Evolutionary conservation across 2,888 invertebrate species (phyloP), one percentile per base, ranked within the genome.

Genomic region (Trisateles emortualis): DNA sequence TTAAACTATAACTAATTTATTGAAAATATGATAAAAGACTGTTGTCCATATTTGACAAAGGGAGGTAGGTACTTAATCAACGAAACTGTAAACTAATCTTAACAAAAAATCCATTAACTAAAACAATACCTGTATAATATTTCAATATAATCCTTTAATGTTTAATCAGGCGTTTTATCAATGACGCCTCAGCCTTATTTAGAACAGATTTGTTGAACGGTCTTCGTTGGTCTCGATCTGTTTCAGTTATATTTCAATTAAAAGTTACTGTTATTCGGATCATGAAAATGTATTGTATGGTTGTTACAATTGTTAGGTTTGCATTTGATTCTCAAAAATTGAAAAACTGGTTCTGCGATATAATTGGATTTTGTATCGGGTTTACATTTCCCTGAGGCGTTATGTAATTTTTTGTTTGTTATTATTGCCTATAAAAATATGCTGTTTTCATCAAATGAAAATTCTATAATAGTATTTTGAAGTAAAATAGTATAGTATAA

Each of bases 161-260:
- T 19, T 19, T 5, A 19, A 19, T 42, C 11, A 22, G n/a, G 36
- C 9, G n/a, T 9, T 10, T 3, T 14, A 16, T 5, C 32, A 39
- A 3, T 22, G 3, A n/a, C 9, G 32, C 47, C 39, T 2, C 14
- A 9, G 11, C 30, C 14, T 45, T 38, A 38, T 4, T 4, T 2
- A 22, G 6, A 43, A 45, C 10, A 24, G 22, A 39, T 51, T 45
- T 42, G 11, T 40, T 47, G 3, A 40, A 58, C 16, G 41, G 22
- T 45, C 53, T 55, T 30, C 19, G 55, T 64, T 68, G 55, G 63
- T 60, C 54, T 63, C 69, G 30, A 55, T 66, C 62, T 52, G 51
- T 59, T 48, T 55, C 61, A 64, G 71, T 74, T 68, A 73, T 68
- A 69, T 75, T 78, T 78, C 71, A 78, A 81, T 81, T 76, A 75